A percentile compares a stretch with the other conserved stretches of the same genome.
Evolutionary conservation across 2,888 invertebrate genomes (phyloP).

Genomic region (Aromia moschata): DNA sequence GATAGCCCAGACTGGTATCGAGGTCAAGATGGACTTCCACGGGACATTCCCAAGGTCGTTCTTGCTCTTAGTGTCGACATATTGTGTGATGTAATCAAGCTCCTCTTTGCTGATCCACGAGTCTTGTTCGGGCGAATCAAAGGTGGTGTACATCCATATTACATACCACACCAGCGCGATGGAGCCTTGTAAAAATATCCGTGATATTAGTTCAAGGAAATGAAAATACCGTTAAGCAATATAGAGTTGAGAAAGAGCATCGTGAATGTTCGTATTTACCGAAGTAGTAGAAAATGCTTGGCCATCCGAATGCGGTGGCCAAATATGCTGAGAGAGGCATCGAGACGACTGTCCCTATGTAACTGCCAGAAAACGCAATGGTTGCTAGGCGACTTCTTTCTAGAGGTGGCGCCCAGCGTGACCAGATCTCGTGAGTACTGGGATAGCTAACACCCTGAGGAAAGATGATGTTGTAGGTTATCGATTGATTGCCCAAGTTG

Average conservation of each 20-base stretch:
- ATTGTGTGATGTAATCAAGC: slow-evolving; percentile 75
- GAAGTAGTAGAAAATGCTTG: slow-evolving; percentile 84
- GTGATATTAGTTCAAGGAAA: background rate
- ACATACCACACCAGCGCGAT: slow-evolving; percentile 78
- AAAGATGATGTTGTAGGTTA: slow-evolving; percentile 4
- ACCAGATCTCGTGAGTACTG: slow-evolving; percentile 85
- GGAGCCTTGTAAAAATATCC: slow-evolving; percentile 58
- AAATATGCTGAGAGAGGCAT: slow-evolving; percentile 82
- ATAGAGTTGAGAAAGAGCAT: too few relatives aligned
- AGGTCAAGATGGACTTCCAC: slow-evolving; percentile 79
- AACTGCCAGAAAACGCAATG: slow-evolving; percentile 86
- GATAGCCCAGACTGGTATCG: slow-evolving; percentile 85
- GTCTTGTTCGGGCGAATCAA: slow-evolving; percentile 80
- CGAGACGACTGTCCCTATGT: slow-evolving; percentile 84
- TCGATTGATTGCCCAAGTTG: too few relatives aligned
- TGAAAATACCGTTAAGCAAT: background rate
- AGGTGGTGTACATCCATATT: slow-evolving; percentile 75
- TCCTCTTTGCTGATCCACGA: slow-evolving; percentile 77
- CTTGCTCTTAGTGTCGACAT: slow-evolving; percentile 65
- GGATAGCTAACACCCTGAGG: slow-evolving; percentile 79
- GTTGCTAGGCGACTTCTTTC: slow-evolving; percentile 83
- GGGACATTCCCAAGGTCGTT: slow-evolving; percentile 72
- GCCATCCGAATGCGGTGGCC: slow-evolving; percentile 79
- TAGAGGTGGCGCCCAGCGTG: slow-evolving; percentile 82
- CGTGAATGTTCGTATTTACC: slow-evolving; percentile 37